phyloP scores from a whole-genome alignment of 2,888 invertebrate genomes.

The Tanytarsus gracilentus region DNA sequence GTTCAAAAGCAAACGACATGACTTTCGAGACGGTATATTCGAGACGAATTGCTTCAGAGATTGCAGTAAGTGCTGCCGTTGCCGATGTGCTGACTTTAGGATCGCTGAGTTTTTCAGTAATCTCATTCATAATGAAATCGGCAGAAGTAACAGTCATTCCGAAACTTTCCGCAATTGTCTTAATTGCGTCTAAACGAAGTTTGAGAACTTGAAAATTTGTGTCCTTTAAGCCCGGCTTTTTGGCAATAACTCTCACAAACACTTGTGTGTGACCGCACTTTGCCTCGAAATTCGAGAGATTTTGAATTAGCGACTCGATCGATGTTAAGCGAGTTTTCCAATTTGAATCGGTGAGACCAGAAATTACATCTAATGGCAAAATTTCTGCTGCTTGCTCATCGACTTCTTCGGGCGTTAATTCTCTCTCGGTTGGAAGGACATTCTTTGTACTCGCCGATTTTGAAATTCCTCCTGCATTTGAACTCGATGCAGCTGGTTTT shows the following conservation, averaged over 20 bases:
- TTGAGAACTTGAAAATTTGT: constrained; percentile 88
- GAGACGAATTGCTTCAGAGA: constrained; percentile 69
- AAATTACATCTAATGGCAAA: constrained; percentile 53
- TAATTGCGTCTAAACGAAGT: constrained; percentile 67
- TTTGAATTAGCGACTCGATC: constrained; percentile 60
- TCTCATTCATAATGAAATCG: constrained; percentile 65
- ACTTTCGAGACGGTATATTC: constrained; percentile 65
- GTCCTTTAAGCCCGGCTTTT: constrained; percentile 78
- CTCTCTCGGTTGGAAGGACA: constrained; percentile 49
- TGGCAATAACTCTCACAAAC: constrained; percentile 60
- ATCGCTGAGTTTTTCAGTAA: constrained; percentile 79
- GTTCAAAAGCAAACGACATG: constrained; percentile 66
- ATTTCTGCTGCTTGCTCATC: constrained; percentile 61
- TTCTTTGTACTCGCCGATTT: constrained; percentile 41
- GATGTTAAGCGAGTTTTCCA: constrained; percentile 78
- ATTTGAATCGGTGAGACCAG: constrained; percentile 64
- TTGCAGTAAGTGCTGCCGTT: constrained; percentile 52
- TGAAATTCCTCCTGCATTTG: constrained; percentile 32
- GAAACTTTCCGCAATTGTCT: constrained; percentile 66
- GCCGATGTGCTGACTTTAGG: constrained; percentile 63
- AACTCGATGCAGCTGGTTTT: constrained; percentile 33
- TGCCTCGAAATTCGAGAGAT: constrained; percentile 52
- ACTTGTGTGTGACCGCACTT: constrained; percentile 61
- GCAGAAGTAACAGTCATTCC: constrained; percentile 63
- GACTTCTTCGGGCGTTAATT: constrained; percentile 67